phyloP scores from a whole-genome alignment of 2,888 invertebrate species.

The Parnassius mnemosyne region DNA sequence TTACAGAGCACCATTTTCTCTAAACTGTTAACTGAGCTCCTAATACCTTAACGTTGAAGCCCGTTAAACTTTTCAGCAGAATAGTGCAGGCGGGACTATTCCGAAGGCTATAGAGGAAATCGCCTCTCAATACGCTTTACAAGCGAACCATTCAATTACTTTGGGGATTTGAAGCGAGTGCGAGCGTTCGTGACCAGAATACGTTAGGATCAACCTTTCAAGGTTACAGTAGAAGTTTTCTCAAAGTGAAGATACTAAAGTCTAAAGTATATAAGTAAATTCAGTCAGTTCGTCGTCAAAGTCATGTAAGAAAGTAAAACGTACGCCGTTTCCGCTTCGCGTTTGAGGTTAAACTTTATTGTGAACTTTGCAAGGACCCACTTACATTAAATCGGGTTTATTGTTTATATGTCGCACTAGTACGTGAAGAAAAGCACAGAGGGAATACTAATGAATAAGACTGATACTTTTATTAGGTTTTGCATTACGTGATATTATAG shows the following conservation, averaged over 20 bases:
- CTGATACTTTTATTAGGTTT: too few species aligned
- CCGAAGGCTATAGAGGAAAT: slow-evolving; percentile 19
- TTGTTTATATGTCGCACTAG: too few species aligned
- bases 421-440: too few species aligned
- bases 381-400: too few species aligned
- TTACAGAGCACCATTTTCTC: slow-evolving; percentile 19
- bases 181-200: slow-evolving; percentile 32
- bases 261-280: slow-evolving; percentile 1
- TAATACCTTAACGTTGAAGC: slow-evolving; percentile 22
- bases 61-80: slow-evolving; percentile 21
- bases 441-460: too few species aligned
- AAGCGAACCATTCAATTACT: slow-evolving; percentile 37
- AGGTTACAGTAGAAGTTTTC: slow-evolving; percentile 21
- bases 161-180: slow-evolving; percentile 29
- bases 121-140: slow-evolving; percentile 41
- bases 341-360: too few species aligned
- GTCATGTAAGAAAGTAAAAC: too few species aligned
- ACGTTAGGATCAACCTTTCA: slow-evolving; percentile 23
- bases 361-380: too few species aligned
- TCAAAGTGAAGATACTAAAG: slow-evolving; percentile 13
- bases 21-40: slow-evolving; percentile 27
- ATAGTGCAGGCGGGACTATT: slow-evolving; percentile 31
- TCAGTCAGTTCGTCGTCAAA: too few species aligned
- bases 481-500: too few species aligned
- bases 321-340: too few species aligned